Evolutionary conservation across 2,113 vertebrate species (phyloP).

Genomic region (Arenaria interpres): DNA sequence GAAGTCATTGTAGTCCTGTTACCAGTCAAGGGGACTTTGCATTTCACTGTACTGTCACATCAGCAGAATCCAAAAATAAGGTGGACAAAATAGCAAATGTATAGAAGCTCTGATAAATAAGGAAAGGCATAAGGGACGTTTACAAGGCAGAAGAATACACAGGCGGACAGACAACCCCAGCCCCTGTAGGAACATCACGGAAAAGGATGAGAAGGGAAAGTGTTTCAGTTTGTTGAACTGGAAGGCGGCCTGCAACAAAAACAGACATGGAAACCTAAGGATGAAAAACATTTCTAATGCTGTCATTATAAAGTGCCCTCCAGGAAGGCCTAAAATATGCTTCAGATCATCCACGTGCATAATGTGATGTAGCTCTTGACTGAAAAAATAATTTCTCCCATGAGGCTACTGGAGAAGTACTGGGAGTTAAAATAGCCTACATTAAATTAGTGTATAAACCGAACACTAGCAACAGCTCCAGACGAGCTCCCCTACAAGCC

Average conservation of each 20-base stretch:
- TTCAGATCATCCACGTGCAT: background rate
- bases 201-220: background rate
- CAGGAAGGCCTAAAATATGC: slow-evolving; percentile 8
- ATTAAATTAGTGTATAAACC: background rate
- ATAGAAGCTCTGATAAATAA: background rate
- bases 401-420: background rate
- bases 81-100: background rate
- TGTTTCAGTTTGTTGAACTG: background rate
- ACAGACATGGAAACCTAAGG: background rate
- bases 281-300: background rate
- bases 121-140: background rate
- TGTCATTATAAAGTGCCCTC: background rate
- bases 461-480: background rate
- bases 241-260: background rate
- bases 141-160: background rate
- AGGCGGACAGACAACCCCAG: background rate
- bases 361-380: background rate
- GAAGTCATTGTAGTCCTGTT: background rate
- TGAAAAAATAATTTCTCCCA: slow-evolving; percentile 9
- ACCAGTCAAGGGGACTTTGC: background rate
- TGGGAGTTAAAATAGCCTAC: background rate
- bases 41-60: background rate
- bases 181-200: background rate
- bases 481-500: background rate
- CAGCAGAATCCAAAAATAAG: background rate